A percentile compares a stretch with the other conserved stretches of the same genome.
These are phyloP conservation scores for Syngnathoides biaculeatus DNA, from an alignment of 2,113 vertebrate genomes.

Conservation along the genomic window DNA sequence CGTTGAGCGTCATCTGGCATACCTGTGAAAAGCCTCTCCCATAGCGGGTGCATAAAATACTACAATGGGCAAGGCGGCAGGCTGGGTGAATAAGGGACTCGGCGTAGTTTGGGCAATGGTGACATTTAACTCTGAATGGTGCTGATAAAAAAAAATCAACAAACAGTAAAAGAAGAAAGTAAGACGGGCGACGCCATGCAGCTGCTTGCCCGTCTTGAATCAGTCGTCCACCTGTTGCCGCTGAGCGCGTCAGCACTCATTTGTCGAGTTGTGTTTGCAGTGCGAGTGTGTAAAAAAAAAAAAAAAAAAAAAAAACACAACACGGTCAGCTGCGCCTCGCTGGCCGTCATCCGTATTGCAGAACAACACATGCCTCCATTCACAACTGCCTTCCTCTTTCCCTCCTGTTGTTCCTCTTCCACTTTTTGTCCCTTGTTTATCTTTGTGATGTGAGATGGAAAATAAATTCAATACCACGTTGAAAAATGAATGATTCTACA, in stretches of 20 bases:
- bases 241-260: slow-evolving; percentile 41
- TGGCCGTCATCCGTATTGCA: slow-evolving; percentile 33
- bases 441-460: not conserved
- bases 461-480: not conserved
- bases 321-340: slow-evolving; percentile 41
- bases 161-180: slow-evolving; percentile 36
- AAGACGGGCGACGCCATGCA: slow-evolving; percentile 46
- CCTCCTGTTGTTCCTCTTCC: slow-evolving; percentile 39
- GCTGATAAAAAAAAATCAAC: slow-evolving; percentile 45
- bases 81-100: not conserved
- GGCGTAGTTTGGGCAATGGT: slow-evolving; percentile 39
- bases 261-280: slow-evolving; percentile 35
- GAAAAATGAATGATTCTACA: too few relatives aligned
- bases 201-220: slow-evolving; percentile 57
- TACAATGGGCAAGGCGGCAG: not conserved
- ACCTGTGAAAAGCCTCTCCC: slow-evolving; percentile 34
- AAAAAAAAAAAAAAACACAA: not conserved
- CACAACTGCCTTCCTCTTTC: slow-evolving; percentile 41
- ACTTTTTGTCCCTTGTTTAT: slow-evolving; percentile 30
- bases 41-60: not conserved
- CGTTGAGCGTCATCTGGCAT: slow-evolving; percentile 52
- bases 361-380: slow-evolving; percentile 41
- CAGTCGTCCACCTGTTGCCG: slow-evolving; percentile 65
- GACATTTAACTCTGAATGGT: slow-evolving; percentile 63
- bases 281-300: slow-evolving; percentile 41